phyloP scores from a whole-genome alignment of 2,888 invertebrate species.

The Oligia strigilis region DNA sequence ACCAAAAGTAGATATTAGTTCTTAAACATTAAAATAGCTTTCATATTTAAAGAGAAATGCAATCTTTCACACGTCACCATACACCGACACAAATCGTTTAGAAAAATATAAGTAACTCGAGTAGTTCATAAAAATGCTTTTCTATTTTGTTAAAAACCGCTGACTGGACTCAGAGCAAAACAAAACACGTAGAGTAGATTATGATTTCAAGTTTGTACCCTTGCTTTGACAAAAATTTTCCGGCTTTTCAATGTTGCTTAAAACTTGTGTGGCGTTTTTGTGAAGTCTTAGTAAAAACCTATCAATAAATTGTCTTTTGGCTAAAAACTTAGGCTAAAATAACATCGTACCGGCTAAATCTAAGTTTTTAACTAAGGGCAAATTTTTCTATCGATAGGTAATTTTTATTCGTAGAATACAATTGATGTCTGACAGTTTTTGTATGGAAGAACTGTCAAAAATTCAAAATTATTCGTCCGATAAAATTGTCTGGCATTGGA shows the following conservation, averaged over 20 bases:
- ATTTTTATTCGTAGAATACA: not conserved
- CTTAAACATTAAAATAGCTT: not conserved
- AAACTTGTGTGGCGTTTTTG: constrained; percentile 52
- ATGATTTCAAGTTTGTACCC: constrained; percentile 34
- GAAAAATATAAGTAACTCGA: constrained; percentile 11
- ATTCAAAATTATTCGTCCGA: no score
- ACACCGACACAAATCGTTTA: constrained; percentile 50
- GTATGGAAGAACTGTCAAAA: not conserved
- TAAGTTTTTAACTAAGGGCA: constrained; percentile 22
- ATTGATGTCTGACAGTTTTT: not conserved
- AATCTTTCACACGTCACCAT: constrained; percentile 52
- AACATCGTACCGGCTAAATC: not conserved
- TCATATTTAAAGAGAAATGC: constrained; percentile 38
- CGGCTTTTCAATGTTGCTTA: constrained; percentile 55
- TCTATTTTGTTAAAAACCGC: constrained; percentile 29
- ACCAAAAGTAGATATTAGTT: not conserved
- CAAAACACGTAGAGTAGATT: constrained; percentile 48
- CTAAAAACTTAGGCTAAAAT: constrained; percentile 26
- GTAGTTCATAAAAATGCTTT: constrained; percentile 43
- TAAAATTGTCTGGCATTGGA: not conserved
- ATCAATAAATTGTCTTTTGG: constrained; percentile 16
- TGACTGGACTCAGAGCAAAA: constrained; percentile 46
- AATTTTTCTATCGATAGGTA: not conserved
- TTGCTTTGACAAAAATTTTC: constrained; percentile 23
- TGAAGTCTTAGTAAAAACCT: constrained; percentile 29